Percentiles rank a stretch among this genome's conserved stretches.
Conservation (phyloP, 2,797 vertebrate species). For the Danionella dracula region DNA sequence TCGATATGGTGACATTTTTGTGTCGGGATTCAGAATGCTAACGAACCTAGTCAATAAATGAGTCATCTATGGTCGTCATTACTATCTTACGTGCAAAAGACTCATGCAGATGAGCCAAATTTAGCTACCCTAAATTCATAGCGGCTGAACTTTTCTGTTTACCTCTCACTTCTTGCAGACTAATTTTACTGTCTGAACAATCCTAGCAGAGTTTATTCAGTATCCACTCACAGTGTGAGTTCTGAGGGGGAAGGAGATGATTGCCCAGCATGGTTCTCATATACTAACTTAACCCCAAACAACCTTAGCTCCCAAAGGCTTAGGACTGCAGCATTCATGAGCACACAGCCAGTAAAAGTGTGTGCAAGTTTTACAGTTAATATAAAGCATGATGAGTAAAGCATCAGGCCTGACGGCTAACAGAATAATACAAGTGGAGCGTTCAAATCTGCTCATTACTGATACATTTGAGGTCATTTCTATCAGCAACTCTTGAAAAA, state of each 20-base stretch:
- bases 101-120: too few relatives aligned
- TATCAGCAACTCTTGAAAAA: background rate
- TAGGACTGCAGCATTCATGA: slow-evolving; percentile 37
- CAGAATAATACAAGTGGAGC: background rate
- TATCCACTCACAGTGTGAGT: background rate
- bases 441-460: too few relatives aligned
- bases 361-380: slow-evolving; percentile 30
- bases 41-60: background rate
- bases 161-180: background rate
- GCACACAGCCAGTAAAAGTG: slow-evolving; percentile 30
- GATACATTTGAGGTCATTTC: slow-evolving; percentile 1
- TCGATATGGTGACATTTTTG: background rate
- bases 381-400: background rate
- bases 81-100: too few relatives aligned
- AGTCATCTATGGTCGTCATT: too few relatives aligned
- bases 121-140: background rate
- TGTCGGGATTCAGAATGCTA: background rate
- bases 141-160: background rate
- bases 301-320: slow-evolving; percentile 52
- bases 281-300: slow-evolving; percentile 64
- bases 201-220: background rate
- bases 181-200: background rate
- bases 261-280: slow-evolving; percentile 62
- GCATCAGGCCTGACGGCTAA: background rate
- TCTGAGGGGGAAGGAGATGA: slow-evolving; percentile 46